Percentiles rank a stretch among this genome's conserved stretches.
Evolutionary conservation across 2,888 invertebrate species (phyloP).

Genomic region (Ernsta delagoae): DNA sequence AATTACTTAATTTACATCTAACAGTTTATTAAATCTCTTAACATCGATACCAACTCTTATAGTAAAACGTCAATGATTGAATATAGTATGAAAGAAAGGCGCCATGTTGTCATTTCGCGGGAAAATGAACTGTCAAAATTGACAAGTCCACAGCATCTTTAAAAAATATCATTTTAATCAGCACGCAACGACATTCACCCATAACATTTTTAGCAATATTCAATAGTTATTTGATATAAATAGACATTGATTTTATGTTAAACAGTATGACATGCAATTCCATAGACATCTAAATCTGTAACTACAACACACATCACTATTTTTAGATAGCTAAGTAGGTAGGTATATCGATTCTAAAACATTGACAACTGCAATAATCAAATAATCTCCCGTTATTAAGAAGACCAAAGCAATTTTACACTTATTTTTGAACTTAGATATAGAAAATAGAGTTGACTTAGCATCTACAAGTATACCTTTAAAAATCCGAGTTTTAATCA

Average conservation of each 20-base stretch:
- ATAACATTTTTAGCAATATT: constrained; percentile 21
- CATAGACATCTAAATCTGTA: constrained; percentile 32
- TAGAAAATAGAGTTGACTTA: background rate
- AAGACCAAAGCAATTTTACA: constrained; percentile 6
- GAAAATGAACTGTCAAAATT: constrained; percentile 29
- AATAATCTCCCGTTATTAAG: background rate
- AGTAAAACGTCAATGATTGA: constrained; percentile 65
- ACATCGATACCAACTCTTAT: constrained; percentile 61
- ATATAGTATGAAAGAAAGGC: constrained; percentile 47
- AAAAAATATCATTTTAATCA: constrained; percentile 1
- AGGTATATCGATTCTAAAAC: constrained; percentile 35
- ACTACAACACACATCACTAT: constrained; percentile 25
- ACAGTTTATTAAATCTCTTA: constrained; percentile 67
- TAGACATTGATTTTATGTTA: constrained; percentile 34
- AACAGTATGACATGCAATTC: constrained; percentile 34
- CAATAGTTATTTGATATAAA: constrained; percentile 30
- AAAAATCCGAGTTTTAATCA: background rate
- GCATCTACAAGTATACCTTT: constrained; percentile 5
- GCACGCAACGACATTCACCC: constrained; percentile 10
- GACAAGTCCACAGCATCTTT: constrained; percentile 20
- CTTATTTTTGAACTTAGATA: constrained; percentile 1
- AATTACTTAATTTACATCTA: constrained; percentile 56
- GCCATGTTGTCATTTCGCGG: constrained; percentile 30
- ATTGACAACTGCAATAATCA: constrained; percentile 19
- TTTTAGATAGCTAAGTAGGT: constrained; percentile 26